Base-by-base conservation (phyloP, 2,113 vertebrate species). In the Centrocercus urophasianus region DNA sequence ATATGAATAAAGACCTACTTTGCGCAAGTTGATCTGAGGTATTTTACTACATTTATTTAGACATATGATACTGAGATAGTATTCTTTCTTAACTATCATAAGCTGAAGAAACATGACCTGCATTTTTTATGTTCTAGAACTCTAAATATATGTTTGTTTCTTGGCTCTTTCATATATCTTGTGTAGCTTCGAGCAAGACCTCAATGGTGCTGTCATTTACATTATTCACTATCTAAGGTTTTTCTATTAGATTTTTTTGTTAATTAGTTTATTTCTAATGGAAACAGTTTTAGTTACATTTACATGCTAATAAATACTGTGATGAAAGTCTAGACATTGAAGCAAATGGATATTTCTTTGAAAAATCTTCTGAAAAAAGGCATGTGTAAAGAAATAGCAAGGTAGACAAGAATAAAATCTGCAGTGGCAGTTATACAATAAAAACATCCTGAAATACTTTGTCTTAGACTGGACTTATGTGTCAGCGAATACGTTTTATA, bases 371-470 rank as follows among this genome's bases (percentile, higher is more conserved):
- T 78, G 20, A 43, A 78, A 22, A 74, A 36, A 56, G 19, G 3
- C 28, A 40, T 8, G 2, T 15, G 21, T 52, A 61, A 56, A 65
- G 8, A 47, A 50, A 64, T 52, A 59, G 25, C 18, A 48, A 4
- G 32, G 45, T 13, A 50, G 48, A 34, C 22, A 45, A 13, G 43
- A 75, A 61, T 43, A 78, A 82, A 80, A 71, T 40, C 4, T 8
- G 6, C 4, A 4, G 3, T 67, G 77, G 34, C 28, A 40, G 9
- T 5, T 72, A 30, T 4, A 25, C 0, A 2, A 34, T 42, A 27
- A 56, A 61, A 85, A 70, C 32, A n/a, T 6, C 15, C 43, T 56
- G 32, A 45, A 42, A 34, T 66, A 60, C 8, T 20, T 48, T 48
- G 72, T 65, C 42, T 65, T 50, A 28, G 36, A 38, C 13, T 57